These are phyloP conservation scores for Dromaius novaehollandiae DNA, from an alignment of 2,113 vertebrate genomes.

Conservation along the genomic window DNA sequence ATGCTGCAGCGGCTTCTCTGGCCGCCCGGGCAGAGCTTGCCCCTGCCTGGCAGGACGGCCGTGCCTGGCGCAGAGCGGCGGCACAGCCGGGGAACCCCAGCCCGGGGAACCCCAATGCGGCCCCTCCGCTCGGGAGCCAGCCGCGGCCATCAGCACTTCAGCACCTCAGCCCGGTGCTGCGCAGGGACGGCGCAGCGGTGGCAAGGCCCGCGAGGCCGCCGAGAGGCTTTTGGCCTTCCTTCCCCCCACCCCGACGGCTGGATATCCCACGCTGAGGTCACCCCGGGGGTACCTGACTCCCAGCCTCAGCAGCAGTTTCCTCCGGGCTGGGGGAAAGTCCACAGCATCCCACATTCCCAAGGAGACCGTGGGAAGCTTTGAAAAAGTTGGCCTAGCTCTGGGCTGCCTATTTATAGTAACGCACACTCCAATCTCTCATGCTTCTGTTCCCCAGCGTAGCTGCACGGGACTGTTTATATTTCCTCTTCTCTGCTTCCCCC, in stretches of 20 bases:
- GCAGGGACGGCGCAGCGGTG: accelerated
- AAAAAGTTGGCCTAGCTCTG: slow-evolving; percentile 77
- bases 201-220: background rate
- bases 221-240: background rate
- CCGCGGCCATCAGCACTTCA: background rate
- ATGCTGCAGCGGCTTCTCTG: background rate
- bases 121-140: background rate
- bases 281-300: slow-evolving; percentile 61
- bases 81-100: too few relatives aligned
- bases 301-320: slow-evolving; percentile 27
- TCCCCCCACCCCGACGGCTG: background rate
- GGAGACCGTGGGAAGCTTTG: slow-evolving; percentile 77
- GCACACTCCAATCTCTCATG: slow-evolving; percentile 67
- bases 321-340: slow-evolving; percentile 38
- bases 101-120: accelerated
- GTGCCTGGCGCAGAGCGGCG: accelerated
- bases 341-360: slow-evolving; percentile 76
- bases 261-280: slow-evolving; percentile 55
- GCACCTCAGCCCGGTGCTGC: background rate
- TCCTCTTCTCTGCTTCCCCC: slow-evolving; percentile 64
- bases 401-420: slow-evolving; percentile 85
- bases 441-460: slow-evolving; percentile 75
- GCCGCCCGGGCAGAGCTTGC: too few relatives aligned
- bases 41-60: accelerated
- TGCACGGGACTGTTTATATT: slow-evolving; percentile 72